These are phyloP conservation scores for Abramis brama DNA, from an alignment of 2,113 vertebrate genomes.

Conservation along the genomic window DNA sequence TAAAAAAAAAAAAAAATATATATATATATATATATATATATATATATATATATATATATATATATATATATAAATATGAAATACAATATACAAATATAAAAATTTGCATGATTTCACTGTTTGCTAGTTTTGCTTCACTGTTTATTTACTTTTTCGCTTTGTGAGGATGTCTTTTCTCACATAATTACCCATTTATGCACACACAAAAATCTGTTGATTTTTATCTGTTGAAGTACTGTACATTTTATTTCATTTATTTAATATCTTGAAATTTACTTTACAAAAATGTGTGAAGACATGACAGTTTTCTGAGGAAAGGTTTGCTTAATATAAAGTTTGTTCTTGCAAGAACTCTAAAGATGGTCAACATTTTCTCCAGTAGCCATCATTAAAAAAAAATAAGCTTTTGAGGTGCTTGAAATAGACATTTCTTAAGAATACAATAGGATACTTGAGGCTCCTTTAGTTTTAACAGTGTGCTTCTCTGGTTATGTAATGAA, in stretches of 20 bases:
- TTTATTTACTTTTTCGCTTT: not conserved
- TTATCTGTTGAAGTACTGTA: not conserved
- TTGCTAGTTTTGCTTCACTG: not conserved
- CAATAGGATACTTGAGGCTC: constrained; percentile 1
- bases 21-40: too few relatives aligned
- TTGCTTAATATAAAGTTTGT: not conserved
- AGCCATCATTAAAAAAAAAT: not conserved
- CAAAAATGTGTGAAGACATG: too few relatives aligned
- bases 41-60: too few relatives aligned
- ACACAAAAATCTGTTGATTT: too few relatives aligned
- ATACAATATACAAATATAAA: not conserved
- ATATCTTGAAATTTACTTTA: not conserved
- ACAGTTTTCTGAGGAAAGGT: not conserved
- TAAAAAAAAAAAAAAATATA: too few relatives aligned
- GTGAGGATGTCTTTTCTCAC: not conserved
- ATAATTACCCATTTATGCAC: not conserved
- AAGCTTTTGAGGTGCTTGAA: not conserved
- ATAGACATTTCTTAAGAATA: not conserved
- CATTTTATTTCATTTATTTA: not conserved
- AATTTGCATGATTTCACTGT: not conserved
- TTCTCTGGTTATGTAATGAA: constrained; percentile 13
- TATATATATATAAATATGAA: not conserved
- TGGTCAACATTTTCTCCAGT: not conserved
- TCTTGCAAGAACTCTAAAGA: not conserved
- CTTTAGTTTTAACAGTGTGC: not conserved